phyloP scores from a whole-genome alignment of 2,797 vertebrate species.

The Helarctos malayanus region DNA sequence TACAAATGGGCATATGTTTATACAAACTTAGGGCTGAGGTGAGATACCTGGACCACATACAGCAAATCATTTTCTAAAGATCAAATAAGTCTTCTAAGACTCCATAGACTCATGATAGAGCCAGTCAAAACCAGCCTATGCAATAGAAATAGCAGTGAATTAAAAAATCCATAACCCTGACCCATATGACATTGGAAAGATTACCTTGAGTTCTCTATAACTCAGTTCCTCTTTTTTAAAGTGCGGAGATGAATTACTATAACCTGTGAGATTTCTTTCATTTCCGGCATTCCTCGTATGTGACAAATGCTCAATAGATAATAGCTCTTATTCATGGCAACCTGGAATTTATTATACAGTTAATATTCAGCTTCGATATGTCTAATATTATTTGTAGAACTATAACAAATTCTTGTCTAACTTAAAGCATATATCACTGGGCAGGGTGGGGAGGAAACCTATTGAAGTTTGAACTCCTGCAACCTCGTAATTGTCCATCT shows the following conservation, averaged over 20 bases:
- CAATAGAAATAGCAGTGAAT: background rate
- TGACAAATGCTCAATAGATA: background rate
- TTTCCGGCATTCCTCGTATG: background rate
- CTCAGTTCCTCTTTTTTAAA: constrained; percentile 65
- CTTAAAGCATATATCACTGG: background rate
- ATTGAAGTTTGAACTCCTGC: background rate
- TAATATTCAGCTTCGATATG: background rate
- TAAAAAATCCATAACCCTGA: background rate
- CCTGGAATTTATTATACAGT: background rate
- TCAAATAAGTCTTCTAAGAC: background rate
- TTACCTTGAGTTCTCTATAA: background rate
- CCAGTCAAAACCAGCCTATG: background rate
- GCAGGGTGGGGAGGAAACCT: background rate
- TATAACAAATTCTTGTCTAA: constrained; percentile 6
- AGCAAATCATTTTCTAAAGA: constrained; percentile 54
- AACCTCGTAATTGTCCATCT: background rate
- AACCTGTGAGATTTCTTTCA: background rate
- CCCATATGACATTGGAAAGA: background rate
- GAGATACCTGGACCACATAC: background rate
- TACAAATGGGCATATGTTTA: background rate
- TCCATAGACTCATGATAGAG: background rate
- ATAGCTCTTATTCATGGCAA: background rate
- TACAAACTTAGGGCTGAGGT: background rate
- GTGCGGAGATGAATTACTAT: background rate
- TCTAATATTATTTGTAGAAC: background rate